phyloP scores from a whole-genome alignment of 2,888 invertebrate species.

The Anorthoa munda region DNA sequence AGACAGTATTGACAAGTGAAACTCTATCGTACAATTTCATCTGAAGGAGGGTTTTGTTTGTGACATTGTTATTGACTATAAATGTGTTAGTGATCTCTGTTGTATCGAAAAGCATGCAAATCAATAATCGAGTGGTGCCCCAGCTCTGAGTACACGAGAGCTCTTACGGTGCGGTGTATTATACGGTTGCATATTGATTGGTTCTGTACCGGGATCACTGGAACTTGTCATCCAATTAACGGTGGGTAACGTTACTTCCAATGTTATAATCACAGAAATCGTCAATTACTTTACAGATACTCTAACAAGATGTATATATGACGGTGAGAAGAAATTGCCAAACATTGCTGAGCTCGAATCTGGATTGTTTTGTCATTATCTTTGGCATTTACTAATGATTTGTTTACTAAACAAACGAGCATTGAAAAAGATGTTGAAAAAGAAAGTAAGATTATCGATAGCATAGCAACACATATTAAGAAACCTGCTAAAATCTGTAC shows the following conservation, averaged over 20 bases:
- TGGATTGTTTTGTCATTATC: constrained; percentile 29
- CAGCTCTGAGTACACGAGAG: constrained; percentile 79
- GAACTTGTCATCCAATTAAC: constrained; percentile 78
- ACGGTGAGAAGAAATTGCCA: constrained; percentile 35
- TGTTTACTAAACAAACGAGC: constrained; percentile 50
- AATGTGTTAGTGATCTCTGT: constrained; percentile 84
- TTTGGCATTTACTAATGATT: constrained; percentile 44
- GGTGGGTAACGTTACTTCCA: constrained; percentile 76
- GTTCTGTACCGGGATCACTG: constrained; percentile 79
- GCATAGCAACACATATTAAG: constrained; percentile 4
- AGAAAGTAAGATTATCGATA: constrained; percentile 17
- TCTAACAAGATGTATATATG: constrained; percentile 19
- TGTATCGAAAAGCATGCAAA: constrained; percentile 85
- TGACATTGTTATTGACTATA: constrained; percentile 82
- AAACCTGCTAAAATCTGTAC: constrained; percentile 2
- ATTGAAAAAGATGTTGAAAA: constrained; percentile 16
- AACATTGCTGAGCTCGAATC: constrained; percentile 32
- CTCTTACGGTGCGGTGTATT: constrained; percentile 83
- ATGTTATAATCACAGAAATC: constrained; percentile 36
- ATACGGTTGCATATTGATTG: constrained; percentile 89
- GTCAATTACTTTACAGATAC: constrained; percentile 44
- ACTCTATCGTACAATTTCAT: constrained; percentile 84
- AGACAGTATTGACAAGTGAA: constrained; percentile 89
- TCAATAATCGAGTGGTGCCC: constrained; percentile 86
- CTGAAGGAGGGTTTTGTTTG: constrained; percentile 79